These are phyloP conservation scores for Andrena minutula DNA, from an alignment of 2,888 invertebrate genomes.

Conservation along the genomic window DNA sequence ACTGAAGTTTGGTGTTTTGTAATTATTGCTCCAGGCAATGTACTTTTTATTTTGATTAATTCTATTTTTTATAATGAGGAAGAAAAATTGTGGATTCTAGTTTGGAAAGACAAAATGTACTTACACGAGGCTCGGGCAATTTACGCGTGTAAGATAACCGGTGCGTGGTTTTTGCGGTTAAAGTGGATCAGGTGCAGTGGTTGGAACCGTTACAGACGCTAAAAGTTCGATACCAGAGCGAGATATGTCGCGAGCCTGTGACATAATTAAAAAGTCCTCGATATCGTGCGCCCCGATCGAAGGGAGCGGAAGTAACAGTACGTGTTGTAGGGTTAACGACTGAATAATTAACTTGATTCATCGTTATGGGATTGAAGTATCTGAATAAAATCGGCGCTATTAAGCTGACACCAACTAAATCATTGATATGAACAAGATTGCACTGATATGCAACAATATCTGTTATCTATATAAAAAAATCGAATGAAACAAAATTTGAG, in stretches of 20 bases:
- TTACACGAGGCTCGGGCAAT: conserved; percentile 17
- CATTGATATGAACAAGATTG: too few relatives aligned
- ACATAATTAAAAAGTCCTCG: conserved; percentile 5
- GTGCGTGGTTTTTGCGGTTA: conserved; percentile 62
- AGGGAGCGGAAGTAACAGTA: not conserved
- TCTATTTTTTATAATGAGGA: not conserved
- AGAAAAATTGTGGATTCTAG: not conserved
- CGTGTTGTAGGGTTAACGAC: not conserved
- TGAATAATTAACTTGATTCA: too few relatives aligned
- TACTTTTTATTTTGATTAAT: not conserved
- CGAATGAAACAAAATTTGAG: too few relatives aligned
- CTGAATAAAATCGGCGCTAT: too few relatives aligned
- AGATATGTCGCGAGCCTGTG: not conserved
- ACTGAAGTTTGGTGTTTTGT: too few relatives aligned
- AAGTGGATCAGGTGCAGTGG: conserved; percentile 63
- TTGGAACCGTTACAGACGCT: conserved; percentile 44
- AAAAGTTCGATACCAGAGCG: conserved; percentile 31
- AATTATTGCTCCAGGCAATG: too few relatives aligned
- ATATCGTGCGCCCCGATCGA: too few relatives aligned
- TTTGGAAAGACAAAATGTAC: not conserved
- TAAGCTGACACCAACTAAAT: too few relatives aligned
- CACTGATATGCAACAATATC: too few relatives aligned
- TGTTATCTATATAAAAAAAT: too few relatives aligned
- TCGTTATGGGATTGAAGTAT: too few relatives aligned
- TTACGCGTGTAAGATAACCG: conserved; percentile 54